These are phyloP conservation scores for Antigone vipio DNA, from an alignment of 2,113 vertebrate genomes.

Conservation along the genomic window DNA sequence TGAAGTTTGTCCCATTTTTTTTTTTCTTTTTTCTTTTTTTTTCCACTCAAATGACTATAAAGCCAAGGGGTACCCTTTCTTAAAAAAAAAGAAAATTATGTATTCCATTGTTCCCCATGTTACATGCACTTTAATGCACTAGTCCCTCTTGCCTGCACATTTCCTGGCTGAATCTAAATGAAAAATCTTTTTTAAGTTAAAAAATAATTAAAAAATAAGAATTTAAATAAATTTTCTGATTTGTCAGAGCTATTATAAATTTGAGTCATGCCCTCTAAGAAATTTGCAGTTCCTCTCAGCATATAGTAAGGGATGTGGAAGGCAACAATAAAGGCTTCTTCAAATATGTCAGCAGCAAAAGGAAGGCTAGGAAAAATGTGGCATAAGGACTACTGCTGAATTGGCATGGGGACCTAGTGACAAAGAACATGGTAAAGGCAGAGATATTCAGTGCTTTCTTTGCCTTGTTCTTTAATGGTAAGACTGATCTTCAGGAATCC, in stretches of 20 bases:
- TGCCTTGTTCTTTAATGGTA: neutral
- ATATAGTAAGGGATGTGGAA: neutral
- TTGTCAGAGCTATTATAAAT: neutral
- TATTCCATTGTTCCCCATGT: neutral
- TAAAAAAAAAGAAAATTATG: neutral
- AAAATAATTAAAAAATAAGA: neutral
- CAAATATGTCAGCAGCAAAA: neutral
- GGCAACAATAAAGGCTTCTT: neutral
- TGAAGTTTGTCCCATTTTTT: no score
- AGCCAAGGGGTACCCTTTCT: neutral
- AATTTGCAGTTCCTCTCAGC: neutral
- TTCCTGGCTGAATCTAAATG: neutral
- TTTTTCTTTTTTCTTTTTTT: no score
- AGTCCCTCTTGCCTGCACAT: accelerated
- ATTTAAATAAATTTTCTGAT: neutral
- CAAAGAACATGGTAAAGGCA: neutral
- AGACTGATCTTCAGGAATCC: neutral
- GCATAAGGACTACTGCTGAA: neutral
- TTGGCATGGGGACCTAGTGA: neutral
- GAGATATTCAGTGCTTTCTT: neutral
- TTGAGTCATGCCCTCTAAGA: neutral
- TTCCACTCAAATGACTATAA: neutral
- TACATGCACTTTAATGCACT: neutral
- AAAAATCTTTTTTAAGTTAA: neutral
- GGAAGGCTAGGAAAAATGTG: neutral